A percentile compares a stretch with the other conserved stretches of the same genome.
Evolutionary conservation across 2,888 invertebrate genomes (phyloP).

Genomic region (Pristionchus arcanus): DNA sequence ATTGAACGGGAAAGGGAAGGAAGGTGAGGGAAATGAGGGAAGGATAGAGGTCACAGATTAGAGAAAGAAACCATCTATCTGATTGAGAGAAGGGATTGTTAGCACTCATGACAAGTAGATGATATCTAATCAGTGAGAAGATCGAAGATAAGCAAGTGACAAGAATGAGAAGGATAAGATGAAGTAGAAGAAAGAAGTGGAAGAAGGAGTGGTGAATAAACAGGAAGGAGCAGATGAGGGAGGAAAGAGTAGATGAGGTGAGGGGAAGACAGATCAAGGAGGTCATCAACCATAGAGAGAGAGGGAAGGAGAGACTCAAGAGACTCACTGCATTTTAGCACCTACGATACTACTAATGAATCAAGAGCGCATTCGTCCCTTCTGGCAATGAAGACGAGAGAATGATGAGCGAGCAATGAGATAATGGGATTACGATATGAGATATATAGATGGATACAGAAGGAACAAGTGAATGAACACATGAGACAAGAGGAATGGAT

Average conservation of each 20-base stretch:
- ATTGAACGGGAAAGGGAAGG: slow-evolving; percentile 47
- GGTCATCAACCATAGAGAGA: neutral
- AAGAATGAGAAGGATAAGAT: slow-evolving; percentile 29
- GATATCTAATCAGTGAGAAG: slow-evolving; percentile 35
- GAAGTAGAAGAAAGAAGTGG: neutral
- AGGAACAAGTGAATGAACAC: neutral
- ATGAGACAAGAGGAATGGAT: neutral
- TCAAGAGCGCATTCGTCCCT: slow-evolving; percentile 8
- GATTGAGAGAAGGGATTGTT: neutral
- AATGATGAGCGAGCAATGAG: slow-evolving; percentile 2
- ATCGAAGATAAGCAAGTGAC: slow-evolving; percentile 10
- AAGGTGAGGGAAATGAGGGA: slow-evolving; percentile 20
- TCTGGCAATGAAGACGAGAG: slow-evolving; percentile 20
- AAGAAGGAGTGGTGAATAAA: slow-evolving; percentile 40
- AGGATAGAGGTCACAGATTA: slow-evolving; percentile 31
- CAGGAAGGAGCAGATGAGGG: slow-evolving; percentile 47
- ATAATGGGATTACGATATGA: slow-evolving; percentile 41
- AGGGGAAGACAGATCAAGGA: slow-evolving; percentile 4
- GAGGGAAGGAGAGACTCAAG: neutral
- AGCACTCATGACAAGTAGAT: slow-evolving; percentile 17
- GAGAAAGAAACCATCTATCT: neutral
- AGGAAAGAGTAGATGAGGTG: slow-evolving; percentile 19
- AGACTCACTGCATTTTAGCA: neutral
- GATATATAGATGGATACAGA: neutral
- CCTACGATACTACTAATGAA: slow-evolving; percentile 43